Evolutionary conservation across 2,888 invertebrate species (phyloP).

Genomic region (Rhagophthalmus giganteus): DNA sequence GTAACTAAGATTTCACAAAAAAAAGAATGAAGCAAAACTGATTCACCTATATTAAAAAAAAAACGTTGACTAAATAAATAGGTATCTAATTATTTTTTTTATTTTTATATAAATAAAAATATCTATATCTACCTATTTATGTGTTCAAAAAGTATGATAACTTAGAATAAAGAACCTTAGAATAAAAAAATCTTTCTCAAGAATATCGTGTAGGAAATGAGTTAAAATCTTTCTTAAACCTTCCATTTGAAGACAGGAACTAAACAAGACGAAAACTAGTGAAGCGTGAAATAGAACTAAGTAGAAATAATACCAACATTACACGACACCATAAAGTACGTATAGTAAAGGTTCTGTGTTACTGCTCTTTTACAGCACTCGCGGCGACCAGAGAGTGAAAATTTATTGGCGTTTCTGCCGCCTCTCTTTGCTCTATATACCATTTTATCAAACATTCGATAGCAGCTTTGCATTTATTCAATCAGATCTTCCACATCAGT

Average conservation of each 20-base stretch:
- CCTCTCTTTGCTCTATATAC: constrained; percentile 28
- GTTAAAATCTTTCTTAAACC: constrained; percentile 13
- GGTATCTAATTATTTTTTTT: no score
- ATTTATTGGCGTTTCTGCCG: constrained; percentile 36
- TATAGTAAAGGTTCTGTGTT: constrained; percentile 34
- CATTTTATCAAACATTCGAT: constrained; percentile 35
- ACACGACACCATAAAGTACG: constrained; percentile 37
- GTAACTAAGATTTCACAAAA: no score
- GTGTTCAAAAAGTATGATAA: no score
- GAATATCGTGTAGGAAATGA: constrained; percentile 19
- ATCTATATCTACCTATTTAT: no score
- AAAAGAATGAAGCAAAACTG: no score
- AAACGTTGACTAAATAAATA: no score
- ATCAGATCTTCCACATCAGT: constrained; percentile 29
- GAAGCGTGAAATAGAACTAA: constrained; percentile 41
- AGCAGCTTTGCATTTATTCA: constrained; percentile 27
- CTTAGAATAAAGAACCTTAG: no score
- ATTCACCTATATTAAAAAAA: no score
- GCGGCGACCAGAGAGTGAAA: constrained; percentile 32
- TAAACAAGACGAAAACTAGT: constrained; percentile 28
- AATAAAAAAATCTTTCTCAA: no score
- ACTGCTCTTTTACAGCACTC: constrained; percentile 36
- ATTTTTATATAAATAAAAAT: no score
- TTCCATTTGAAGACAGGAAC: constrained; percentile 24
- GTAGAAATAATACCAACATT: constrained; percentile 41